phyloP scores from a whole-genome alignment of 2,888 invertebrate genomes.

The Acanthosepion lycidas region DNA sequence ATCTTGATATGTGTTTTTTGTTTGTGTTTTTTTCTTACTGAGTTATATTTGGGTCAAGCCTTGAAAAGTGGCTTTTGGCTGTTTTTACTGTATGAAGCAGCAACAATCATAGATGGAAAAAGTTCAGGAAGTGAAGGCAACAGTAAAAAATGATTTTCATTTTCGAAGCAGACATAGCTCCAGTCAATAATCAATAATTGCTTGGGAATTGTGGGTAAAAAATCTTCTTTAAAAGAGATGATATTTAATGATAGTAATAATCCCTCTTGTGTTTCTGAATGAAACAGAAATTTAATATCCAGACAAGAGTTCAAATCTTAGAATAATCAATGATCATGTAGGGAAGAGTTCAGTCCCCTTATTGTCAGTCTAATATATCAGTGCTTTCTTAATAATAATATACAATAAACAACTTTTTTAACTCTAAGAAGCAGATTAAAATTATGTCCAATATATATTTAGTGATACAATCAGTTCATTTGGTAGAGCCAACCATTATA shows the following conservation, averaged over 20 bases:
- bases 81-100: background rate
- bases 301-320: background rate
- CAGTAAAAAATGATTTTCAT: background rate
- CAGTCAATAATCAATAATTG: background rate
- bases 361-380: background rate
- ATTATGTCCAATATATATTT: no score
- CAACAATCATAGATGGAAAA: background rate
- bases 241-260: slow-evolving; percentile 21
- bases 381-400: background rate
- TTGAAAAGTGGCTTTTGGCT: background rate
- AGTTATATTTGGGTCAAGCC: background rate
- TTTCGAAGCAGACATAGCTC: background rate
- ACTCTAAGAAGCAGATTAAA: no score
- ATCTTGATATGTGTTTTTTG: background rate
- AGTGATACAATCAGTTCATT: no score
- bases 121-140: background rate
- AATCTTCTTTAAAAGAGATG: background rate
- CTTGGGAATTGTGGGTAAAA: background rate
- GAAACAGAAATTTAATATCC: background rate
- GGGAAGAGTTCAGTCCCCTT: background rate
- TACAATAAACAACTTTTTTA: background rate
- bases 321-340: background rate
- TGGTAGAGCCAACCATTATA: no score
- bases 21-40: background rate
- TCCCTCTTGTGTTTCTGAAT: background rate